Percentiles rank a stretch among this genome's conserved stretches.
phyloP scores from a whole-genome alignment of 2,113 vertebrate species.

The Entomyzon cyanotis region DNA sequence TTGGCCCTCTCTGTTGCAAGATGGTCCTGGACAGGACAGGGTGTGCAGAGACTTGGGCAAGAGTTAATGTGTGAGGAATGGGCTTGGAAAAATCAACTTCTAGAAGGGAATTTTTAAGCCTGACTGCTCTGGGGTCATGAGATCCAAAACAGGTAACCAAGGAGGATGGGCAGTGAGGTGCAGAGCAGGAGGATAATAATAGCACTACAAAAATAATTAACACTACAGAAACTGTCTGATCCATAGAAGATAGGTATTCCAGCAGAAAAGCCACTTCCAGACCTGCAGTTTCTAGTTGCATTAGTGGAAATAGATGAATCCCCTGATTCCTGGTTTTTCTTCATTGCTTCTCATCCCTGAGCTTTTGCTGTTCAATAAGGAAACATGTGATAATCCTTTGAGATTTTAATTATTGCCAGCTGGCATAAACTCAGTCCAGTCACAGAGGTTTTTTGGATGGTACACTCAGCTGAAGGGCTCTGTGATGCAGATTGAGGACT shows the following conservation, averaged over 20 bases:
- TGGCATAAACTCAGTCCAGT: background rate
- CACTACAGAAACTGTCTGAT: background rate
- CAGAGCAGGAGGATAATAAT: background rate
- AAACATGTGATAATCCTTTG: background rate
- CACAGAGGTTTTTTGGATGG: background rate
- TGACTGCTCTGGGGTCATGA: fast-evolving
- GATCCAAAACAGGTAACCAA: background rate
- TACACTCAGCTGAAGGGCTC: background rate
- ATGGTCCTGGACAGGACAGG: background rate
- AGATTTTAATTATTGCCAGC: background rate
- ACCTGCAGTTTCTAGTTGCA: background rate
- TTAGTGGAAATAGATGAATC: background rate
- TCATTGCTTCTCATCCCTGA: background rate
- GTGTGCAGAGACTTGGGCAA: background rate
- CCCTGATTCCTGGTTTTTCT: background rate
- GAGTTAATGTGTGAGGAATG: background rate
- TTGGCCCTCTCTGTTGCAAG: background rate
- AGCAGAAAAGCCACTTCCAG: background rate
- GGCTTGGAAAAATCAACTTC: background rate
- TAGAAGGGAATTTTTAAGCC: background rate
- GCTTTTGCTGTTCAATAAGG: background rate
- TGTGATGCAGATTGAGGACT: background rate
- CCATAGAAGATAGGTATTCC: background rate
- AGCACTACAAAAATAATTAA: background rate
- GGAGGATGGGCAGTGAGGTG: background rate